Conservation (phyloP, 1,140 invertebrate genomes). For the Tetramorium simillimum region DNA sequence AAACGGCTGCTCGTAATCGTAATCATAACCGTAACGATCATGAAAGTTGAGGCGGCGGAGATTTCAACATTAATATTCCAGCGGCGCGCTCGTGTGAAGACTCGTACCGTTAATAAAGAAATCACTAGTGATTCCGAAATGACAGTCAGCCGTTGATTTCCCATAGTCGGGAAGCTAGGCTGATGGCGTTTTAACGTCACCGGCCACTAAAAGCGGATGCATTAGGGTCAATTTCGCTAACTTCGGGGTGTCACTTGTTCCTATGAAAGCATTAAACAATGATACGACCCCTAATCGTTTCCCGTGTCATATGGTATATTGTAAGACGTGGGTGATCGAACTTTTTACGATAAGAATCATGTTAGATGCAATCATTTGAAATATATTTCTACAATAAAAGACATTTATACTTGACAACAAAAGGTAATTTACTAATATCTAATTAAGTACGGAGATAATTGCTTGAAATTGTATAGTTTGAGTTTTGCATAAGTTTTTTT, state of each 20-base stretch:
- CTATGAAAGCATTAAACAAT: conserved; percentile 53
- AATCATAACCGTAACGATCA: conserved; percentile 71
- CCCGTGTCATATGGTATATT: neutral
- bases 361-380: neutral
- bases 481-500: neutral
- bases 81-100: conserved; percentile 27
- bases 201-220: neutral
- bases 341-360: conserved; percentile 3
- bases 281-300: conserved; percentile 3
- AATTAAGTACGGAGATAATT: conserved; percentile 3
- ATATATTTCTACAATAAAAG: neutral
- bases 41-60: conserved; percentile 46
- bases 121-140: conserved; percentile 64
- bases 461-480: neutral
- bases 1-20: conserved; percentile 67
- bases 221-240: conserved; percentile 53
- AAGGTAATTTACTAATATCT: neutral
- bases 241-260: neutral
- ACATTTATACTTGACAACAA: neutral
- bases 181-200: conserved; percentile 22
- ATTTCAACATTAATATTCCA: conserved; percentile 72
- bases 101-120: conserved; percentile 69
- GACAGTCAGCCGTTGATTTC: conserved; percentile 50
- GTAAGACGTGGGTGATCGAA: neutral
- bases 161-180: neutral